These are phyloP conservation scores for Aleadryas rufinucha DNA, from an alignment of 2,113 vertebrate species.

Conservation along the genomic window DNA sequence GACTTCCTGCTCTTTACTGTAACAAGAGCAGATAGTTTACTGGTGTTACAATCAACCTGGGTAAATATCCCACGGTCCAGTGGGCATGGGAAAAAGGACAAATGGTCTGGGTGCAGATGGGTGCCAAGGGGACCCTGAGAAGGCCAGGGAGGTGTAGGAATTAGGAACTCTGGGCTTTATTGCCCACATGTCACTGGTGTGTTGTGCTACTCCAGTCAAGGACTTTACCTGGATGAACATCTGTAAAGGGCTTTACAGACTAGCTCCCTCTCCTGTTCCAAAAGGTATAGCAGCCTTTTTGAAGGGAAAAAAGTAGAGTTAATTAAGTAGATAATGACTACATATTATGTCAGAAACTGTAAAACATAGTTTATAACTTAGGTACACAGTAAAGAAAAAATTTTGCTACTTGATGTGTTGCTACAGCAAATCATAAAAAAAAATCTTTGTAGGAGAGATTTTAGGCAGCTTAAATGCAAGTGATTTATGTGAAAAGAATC, in stretches of 20 bases:
- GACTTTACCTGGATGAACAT: not conserved
- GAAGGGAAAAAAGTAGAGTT: not conserved
- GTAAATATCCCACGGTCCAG: not conserved
- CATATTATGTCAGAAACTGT: not conserved
- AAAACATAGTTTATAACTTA: not conserved
- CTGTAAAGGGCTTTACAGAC: not conserved
- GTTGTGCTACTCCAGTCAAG: not conserved
- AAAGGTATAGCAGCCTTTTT: not conserved
- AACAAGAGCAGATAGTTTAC: not conserved
- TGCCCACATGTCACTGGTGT: fast-evolving
- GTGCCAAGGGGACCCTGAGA: not conserved
- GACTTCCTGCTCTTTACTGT: not conserved
- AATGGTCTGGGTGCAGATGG: not conserved
- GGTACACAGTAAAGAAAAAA: conserved; percentile 24
- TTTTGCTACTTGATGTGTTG: not conserved
- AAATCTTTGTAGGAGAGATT: not conserved
- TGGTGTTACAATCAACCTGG: not conserved
- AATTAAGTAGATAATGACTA: not conserved
- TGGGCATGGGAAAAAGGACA: not conserved
- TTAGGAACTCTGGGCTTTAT: not conserved
- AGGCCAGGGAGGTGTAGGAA: not conserved
- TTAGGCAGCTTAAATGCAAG: conserved; percentile 31
- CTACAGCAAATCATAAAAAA: not conserved
- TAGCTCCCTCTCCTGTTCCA: not conserved
- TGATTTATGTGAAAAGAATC: conserved; percentile 2